A percentile compares a stretch with the other conserved stretches of the same genome.
Conservation (phyloP, 2,888 invertebrate genomes). For the Chironomus tentans region DNA sequence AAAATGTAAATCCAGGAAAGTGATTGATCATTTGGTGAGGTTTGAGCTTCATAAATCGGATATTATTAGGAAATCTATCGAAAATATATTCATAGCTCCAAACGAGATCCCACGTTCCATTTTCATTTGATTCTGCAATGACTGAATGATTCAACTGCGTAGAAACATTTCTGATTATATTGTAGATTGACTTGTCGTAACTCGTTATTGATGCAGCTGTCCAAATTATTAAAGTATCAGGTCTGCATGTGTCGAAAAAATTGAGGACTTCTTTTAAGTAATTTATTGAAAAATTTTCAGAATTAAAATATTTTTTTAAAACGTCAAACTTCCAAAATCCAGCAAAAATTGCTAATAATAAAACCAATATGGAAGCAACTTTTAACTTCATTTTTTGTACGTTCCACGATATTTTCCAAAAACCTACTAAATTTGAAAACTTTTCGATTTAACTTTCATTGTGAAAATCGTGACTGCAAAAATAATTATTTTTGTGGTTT, state of each 20-base stretch:
- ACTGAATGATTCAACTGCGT: background rate
- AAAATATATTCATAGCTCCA: background rate
- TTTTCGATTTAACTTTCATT: too few species aligned
- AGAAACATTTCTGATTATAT: background rate
- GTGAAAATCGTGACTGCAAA: too few species aligned
- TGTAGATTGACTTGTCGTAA: background rate
- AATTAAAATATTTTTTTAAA: background rate
- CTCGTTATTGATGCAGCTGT: background rate
- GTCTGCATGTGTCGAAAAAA: background rate
- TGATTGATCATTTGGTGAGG: conserved; percentile 14
- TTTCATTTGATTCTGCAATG: background rate
- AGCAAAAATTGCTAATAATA: background rate
- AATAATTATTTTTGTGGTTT: too few species aligned
- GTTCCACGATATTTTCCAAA: background rate
- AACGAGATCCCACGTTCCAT: background rate
- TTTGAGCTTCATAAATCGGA: background rate
- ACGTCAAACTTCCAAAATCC: background rate
- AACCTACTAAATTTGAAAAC: too few species aligned
- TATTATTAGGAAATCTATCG: background rate
- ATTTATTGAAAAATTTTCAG: background rate
- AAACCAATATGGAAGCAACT: background rate
- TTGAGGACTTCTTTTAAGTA: background rate
- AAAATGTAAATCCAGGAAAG: background rate
- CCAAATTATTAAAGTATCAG: background rate
- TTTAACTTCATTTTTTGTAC: background rate